phyloP scores from a whole-genome alignment of 2,797 vertebrate genomes.

The Notoglanidium macrostoma region DNA sequence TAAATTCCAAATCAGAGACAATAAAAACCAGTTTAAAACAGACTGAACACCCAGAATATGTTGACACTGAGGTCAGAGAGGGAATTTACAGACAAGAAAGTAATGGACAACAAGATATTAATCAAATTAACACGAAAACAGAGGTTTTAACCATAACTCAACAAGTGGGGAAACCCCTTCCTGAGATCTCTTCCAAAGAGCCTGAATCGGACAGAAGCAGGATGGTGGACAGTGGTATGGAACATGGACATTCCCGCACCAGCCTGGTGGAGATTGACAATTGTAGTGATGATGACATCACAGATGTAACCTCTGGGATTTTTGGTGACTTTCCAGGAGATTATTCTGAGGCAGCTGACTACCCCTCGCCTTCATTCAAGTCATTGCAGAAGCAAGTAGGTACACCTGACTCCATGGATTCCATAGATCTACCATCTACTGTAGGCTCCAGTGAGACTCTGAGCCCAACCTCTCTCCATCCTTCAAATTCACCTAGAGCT shows the following conservation, averaged over 20 bases:
- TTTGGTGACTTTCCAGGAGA: constrained; percentile 75
- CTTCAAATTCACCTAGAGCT: constrained; percentile 83
- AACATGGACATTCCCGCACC: constrained; percentile 70
- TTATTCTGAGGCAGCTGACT: constrained; percentile 69
- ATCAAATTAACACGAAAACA: constrained; percentile 56
- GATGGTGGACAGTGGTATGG: constrained; percentile 59
- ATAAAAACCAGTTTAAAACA: constrained; percentile 52
- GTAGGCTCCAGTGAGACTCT: constrained; percentile 81
- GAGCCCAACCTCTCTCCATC: constrained; percentile 73
- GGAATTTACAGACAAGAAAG: constrained; percentile 53
- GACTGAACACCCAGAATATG: constrained; percentile 60
- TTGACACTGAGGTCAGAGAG: constrained; percentile 57
- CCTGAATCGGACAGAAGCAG: constrained; percentile 67
- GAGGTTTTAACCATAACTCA: constrained; percentile 61
- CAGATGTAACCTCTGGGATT: constrained; percentile 81
- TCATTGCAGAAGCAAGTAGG: constrained; percentile 86
- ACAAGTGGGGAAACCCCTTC: constrained; percentile 63
- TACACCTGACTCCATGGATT: constrained; percentile 87
- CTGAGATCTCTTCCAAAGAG: constrained; percentile 65
- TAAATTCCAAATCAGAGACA: constrained; percentile 62
- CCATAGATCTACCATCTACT: constrained; percentile 83
- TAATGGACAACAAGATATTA: constrained; percentile 56
- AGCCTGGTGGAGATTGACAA: constrained; percentile 77
- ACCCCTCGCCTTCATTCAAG: constrained; percentile 69
- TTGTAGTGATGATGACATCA: constrained; percentile 81